Evolutionary conservation across 2,888 invertebrate species (phyloP), one percentile per base, ranked within the genome.

Genomic region (Nasonia oneida): DNA sequence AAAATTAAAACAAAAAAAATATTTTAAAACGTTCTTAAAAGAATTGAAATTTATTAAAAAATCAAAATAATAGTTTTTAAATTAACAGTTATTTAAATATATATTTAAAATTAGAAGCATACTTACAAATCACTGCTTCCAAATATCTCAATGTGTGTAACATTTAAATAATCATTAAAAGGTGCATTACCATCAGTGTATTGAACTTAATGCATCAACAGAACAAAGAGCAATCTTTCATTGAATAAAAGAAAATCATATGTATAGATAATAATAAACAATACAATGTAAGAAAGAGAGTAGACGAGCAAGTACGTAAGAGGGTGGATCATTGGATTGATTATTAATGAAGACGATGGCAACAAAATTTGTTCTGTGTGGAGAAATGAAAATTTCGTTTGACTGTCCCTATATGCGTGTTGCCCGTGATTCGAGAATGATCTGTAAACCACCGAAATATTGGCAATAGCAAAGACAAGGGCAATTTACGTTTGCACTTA

Each of bases 101-200:
- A 42, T 85, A 78, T 50, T 74, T 57, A 64, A 86, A 78, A 82
- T 86, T 83, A 23, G 76, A 76, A 53, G 71, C 15, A 39, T 47
- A 83, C 83, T 86, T 77, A 80, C 80, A 83, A 80, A 39, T 86
- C 64, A 86, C 79, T 86, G 83, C 86, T 86, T 86, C 86, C 86
- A 83, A 86, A 86, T 64, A 80, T 71, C 77, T 81, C 73, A 79
- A 77, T 33, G 67, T 77, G 67, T 77, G 12, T 82, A 81, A 83
- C 61, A 79, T 86, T 86, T 37, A 84, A 81, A 84, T 77, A 86
- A 81, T 80, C 76, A 82, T 85, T n/a, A 29, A 50, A 57, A 53
- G 15, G 77, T 80, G 12, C n/a, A 86, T 81, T 67, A 61, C 79
- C 84, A 74, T 81, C 70, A 57, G 84, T 84, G 84, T 86, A 84